phyloP scores from a whole-genome alignment of 2,797 vertebrate species.

The Echeneis naucrates region DNA sequence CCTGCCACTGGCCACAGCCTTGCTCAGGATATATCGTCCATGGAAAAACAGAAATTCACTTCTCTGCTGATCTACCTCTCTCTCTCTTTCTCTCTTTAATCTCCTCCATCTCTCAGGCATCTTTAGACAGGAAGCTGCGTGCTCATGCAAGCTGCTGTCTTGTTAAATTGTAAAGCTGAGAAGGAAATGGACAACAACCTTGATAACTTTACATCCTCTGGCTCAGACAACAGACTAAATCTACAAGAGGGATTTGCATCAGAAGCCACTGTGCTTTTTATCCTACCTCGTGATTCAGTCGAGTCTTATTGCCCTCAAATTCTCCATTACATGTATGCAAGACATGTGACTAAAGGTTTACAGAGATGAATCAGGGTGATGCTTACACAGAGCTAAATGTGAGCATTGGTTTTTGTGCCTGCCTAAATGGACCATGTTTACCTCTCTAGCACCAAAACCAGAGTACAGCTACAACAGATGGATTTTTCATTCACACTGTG shows the following conservation, averaged over 20 bases:
- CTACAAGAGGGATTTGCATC: slow-evolving; percentile 25
- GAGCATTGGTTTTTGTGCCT: not conserved
- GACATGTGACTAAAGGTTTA: not conserved
- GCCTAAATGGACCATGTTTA: not conserved
- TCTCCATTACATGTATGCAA: not conserved
- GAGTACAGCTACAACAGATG: not conserved
- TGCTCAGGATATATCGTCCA: slow-evolving; percentile 30
- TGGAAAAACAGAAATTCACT: slow-evolving; percentile 34
- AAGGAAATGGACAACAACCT: slow-evolving; percentile 63
- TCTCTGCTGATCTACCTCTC: not conserved
- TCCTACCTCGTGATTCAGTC: slow-evolving; percentile 6
- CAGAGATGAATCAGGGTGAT: not conserved
- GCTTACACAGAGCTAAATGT: not conserved
- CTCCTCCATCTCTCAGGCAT: slow-evolving; percentile 31
- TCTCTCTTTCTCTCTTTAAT: slow-evolving; percentile 9
- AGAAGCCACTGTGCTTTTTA: slow-evolving; percentile 16
- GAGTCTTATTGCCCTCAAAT: not conserved
- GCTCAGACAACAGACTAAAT: slow-evolving; percentile 46
- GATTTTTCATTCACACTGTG: not conserved
- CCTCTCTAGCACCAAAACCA: not conserved
- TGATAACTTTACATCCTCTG: slow-evolving; percentile 49
- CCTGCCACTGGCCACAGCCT: slow-evolving; percentile 48
- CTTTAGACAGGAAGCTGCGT: slow-evolving; percentile 46
- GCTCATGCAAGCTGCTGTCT: slow-evolving; percentile 45
- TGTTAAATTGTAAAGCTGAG: slow-evolving; percentile 47